Evolutionary conservation across 2,888 invertebrate genomes (phyloP), one percentile per base, ranked within the genome.

Genomic region (Neocrepidodera transversa): DNA sequence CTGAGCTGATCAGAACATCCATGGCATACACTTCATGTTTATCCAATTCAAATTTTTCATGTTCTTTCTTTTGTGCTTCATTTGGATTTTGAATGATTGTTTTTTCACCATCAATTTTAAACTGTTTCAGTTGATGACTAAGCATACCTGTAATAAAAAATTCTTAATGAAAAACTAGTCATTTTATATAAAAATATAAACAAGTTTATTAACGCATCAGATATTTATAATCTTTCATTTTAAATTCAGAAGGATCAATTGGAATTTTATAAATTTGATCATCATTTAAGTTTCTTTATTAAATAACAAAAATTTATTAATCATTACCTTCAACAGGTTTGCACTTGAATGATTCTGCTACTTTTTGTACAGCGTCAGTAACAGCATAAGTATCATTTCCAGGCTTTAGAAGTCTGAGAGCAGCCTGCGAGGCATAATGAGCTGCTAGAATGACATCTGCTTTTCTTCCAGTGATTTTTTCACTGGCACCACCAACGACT

Each of bases 1-100:
- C 96, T 97, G 95, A 91, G 74, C 96, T 95, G 62, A 99, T 86
- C 59, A 99, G 86, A n/a, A 99, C 94, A 83, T 73, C 73, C 86
- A 99, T 92, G 18, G 95, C 97, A 82, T 97, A 99, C 0, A 97
- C 98, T 82, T 99, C 99, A 79, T 97, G 91, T 52, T 92, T 91
- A 78, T 97, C 97, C 78, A 99, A 89, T 61, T 92, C 93, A 76
- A 91, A 93, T 78, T 97, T 97, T 80, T 98, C 98, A 78, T 97
- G 95, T 76, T 98, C 98, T 76, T 96, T 95, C 72, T 92, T 91
- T 79, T 97, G 97, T 20, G 93, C 91, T 78, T 99, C 98, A 69
- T 92, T 94, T 14, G 99, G 98, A 81, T 99, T 99, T 62, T 97
- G 94, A 73, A 95, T 95, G 68, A 96, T 93, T 17, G 94, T 92